Evolutionary conservation across 1,140 invertebrate species (phyloP).

Genomic region (Andrena cerasifolii): DNA sequence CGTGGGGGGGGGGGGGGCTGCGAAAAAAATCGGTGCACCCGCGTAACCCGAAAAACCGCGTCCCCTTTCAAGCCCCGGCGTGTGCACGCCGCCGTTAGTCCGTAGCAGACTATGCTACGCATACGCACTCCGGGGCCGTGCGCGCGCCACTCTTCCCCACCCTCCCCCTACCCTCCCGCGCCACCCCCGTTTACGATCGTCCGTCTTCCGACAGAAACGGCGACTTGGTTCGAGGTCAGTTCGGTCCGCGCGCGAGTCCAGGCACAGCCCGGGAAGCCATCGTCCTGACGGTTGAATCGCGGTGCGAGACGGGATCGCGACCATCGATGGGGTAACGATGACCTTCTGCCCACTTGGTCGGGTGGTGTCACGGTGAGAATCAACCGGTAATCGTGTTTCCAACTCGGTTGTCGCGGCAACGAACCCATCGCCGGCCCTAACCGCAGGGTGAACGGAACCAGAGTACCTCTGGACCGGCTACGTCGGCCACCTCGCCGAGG

Average conservation of each 20-base stretch:
- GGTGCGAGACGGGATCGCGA: conserved; percentile 24
- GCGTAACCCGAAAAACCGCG: conserved; percentile 10
- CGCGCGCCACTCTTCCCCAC: conserved; percentile 18
- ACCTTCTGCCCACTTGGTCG: conserved; percentile 48
- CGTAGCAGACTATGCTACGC: conserved; percentile 18
- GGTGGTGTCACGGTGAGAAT: conserved; percentile 44
- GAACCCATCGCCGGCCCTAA: no score
- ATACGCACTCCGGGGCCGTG: conserved; percentile 43
- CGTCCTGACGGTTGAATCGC: neutral
- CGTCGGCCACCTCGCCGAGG: neutral
- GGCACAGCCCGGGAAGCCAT: conserved; percentile 4
- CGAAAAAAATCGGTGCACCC: conserved; percentile 21
- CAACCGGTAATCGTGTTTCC: conserved; percentile 46
- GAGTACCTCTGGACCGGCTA: no score
- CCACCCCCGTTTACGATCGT: conserved; percentile 1
- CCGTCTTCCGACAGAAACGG: conserved; percentile 35
- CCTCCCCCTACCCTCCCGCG: neutral
- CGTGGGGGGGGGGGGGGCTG: neutral
- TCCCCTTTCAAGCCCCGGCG: neutral
- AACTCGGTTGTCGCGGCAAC: neutral
- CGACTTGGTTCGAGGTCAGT: conserved; percentile 58
- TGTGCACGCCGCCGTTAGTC: neutral
- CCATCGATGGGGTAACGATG: conserved; percentile 45
- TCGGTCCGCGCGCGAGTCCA: conserved; percentile 59
- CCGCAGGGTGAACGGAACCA: neutral